A percentile compares a stretch with the other conserved stretches of the same genome.
phyloP scores from a whole-genome alignment of 1,140 invertebrate species.

The Papilio polyxenes region DNA sequence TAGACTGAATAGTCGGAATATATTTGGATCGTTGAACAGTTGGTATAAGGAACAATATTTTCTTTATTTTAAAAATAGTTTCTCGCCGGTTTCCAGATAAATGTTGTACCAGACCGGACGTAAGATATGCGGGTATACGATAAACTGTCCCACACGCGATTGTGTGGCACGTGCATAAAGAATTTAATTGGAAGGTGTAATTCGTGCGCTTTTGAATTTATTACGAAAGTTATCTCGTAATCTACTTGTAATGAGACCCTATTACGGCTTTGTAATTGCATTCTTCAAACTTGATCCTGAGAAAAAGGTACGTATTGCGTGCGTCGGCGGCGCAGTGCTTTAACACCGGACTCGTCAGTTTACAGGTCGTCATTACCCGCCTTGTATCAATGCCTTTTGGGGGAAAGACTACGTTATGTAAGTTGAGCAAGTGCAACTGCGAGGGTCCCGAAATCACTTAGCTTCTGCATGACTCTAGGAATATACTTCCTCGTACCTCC shows the following conservation, averaged over 20 bases:
- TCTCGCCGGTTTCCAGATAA: not conserved
- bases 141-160: not conserved
- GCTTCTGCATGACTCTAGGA: no score
- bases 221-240: not conserved
- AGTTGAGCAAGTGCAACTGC: no score
- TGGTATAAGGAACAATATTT: constrained; percentile 20
- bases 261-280: not conserved
- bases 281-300: not conserved
- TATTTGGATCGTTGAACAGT: constrained; percentile 28
- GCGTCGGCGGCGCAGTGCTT: no score
- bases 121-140: not conserved
- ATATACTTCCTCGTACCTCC: no score
- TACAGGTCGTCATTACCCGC: no score
- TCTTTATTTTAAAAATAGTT: constrained; percentile 25
- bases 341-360: no score
- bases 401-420: no score
- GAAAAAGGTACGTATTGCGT: constrained; percentile 17
- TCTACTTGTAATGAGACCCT: not conserved
- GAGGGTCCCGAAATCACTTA: no score
- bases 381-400: no score
- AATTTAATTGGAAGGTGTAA: not conserved
- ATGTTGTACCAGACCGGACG: constrained; percentile 9
- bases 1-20: constrained; percentile 16
- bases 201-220: constrained; percentile 6
- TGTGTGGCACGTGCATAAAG: constrained; percentile 1